Evolutionary conservation across 2,113 vertebrate species (phyloP).

Genomic region (Triplophysa rosa): DNA sequence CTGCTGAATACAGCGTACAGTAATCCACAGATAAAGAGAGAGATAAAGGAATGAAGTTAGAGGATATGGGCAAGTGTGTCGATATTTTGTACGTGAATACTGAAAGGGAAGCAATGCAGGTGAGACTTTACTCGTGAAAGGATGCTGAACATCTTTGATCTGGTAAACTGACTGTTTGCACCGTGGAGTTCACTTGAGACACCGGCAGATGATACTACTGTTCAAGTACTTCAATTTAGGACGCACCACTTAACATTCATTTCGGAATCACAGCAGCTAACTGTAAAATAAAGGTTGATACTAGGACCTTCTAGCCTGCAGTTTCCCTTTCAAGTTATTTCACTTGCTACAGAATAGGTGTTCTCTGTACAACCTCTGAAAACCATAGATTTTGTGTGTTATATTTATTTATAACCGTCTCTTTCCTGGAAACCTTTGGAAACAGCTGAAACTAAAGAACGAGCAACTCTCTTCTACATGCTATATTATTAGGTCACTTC

Average conservation of each 20-base stretch:
- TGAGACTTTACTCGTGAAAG: background rate
- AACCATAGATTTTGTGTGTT: conserved; percentile 2
- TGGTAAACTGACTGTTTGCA: background rate
- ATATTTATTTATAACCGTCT: conserved; percentile 2
- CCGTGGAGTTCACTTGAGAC: background rate
- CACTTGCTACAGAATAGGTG: conserved; percentile 20
- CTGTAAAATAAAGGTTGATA: conserved; percentile 8
- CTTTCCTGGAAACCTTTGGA: background rate
- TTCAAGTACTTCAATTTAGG: conserved; percentile 42
- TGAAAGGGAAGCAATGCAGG: background rate
- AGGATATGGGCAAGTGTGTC: background rate
- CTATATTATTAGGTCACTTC: conserved; percentile 19
- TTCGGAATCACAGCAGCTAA: conserved; percentile 1
- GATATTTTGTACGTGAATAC: conserved; percentile 19
- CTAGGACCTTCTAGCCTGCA: conserved; percentile 18
- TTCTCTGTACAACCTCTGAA: background rate
- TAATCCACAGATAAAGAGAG: background rate
- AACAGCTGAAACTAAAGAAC: background rate
- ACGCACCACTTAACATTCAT: conserved; percentile 47
- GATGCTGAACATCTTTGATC: conserved; percentile 1
- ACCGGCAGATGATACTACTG: conserved; percentile 8
- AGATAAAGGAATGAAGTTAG: background rate
- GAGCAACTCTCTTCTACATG: background rate
- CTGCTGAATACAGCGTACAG: conserved; percentile 71
- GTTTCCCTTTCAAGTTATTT: background rate